These are phyloP conservation scores for Gymnodraco acuticeps DNA, from an alignment of 2,797 vertebrate genomes.

Conservation along the genomic window DNA sequence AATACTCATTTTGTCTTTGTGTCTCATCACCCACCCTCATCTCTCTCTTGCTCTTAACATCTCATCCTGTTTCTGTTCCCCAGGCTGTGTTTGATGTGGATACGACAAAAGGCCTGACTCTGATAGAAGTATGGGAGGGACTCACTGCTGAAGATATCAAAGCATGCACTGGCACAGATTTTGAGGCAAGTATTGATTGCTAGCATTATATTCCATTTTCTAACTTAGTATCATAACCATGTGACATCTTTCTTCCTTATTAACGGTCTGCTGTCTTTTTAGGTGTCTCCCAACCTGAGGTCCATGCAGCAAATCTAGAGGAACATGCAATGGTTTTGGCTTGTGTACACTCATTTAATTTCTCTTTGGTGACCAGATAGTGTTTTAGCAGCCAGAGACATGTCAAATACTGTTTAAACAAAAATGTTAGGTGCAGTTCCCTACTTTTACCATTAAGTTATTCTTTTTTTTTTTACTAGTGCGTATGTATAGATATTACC, in stretches of 20 bases:
- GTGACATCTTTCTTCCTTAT: constrained; percentile 5
- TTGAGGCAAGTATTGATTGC: constrained; percentile 85
- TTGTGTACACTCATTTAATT: constrained; percentile 8
- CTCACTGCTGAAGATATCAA: constrained; percentile 93
- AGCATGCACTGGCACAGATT: constrained; percentile 92
- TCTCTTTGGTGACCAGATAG: constrained; percentile 10
- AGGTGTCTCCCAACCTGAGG: constrained; percentile 92
- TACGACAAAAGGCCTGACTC: constrained; percentile 91
- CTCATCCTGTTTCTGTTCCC: constrained; percentile 21
- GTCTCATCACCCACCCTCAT: not conserved
- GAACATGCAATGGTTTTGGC: constrained; percentile 6
- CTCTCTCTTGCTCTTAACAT: not conserved
- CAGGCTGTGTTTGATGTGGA: constrained; percentile 98
- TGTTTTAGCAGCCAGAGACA: not conserved
- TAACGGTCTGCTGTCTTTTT: constrained; percentile 55
- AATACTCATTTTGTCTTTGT: constrained; percentile 32
- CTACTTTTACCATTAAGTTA: constrained; percentile 7
- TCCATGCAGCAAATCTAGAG: constrained; percentile 91
- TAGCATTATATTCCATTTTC: constrained; percentile 2
- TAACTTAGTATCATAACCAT: not conserved
- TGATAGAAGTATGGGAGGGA: constrained; percentile 95
- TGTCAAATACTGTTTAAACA: constrained; percentile 39
- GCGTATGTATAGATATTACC: constrained; percentile 26
- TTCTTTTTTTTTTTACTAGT: constrained; percentile 3
- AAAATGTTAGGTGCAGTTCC: constrained; percentile 17